phyloP scores from a whole-genome alignment of 2,888 invertebrate genomes.

The Scaeva pyrastri region DNA sequence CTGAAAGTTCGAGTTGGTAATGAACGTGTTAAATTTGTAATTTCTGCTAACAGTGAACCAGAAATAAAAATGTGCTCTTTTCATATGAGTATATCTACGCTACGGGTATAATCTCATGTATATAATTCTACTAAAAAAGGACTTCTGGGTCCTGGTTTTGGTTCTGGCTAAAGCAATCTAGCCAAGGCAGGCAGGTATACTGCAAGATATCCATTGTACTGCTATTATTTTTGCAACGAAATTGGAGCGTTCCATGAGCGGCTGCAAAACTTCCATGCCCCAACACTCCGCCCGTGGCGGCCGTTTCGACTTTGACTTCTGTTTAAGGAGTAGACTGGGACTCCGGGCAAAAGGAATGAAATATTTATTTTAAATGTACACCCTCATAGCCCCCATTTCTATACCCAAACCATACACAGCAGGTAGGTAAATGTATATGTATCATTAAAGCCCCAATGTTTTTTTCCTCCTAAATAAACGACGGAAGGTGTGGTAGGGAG shows the following conservation, averaged over 20 bases:
- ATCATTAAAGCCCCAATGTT: conserved; percentile 50
- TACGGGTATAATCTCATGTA: neutral
- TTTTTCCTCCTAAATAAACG: no score
- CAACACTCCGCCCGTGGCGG: neutral
- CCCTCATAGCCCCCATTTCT: conserved; percentile 1
- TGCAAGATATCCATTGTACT: conserved; percentile 34
- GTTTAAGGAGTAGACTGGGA: conserved; percentile 29
- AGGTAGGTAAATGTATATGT: conserved; percentile 18
- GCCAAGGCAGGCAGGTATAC: conserved; percentile 24
- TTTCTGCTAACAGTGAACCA: conserved; percentile 69
- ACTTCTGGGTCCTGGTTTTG: conserved; percentile 2
- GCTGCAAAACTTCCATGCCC: conserved; percentile 32
- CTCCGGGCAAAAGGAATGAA: conserved; percentile 57
- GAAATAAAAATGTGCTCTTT: conserved; percentile 42
- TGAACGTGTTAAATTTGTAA: conserved; percentile 75
- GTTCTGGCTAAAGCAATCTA: conserved; percentile 3
- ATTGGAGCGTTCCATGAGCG: conserved; percentile 60
- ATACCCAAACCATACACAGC: neutral
- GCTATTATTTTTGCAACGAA: conserved; percentile 66
- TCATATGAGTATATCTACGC: neutral
- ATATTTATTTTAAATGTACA: conserved; percentile 73
- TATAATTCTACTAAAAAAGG: conserved; percentile 18
- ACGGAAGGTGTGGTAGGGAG: no score
- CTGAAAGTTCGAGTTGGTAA: conserved; percentile 57
- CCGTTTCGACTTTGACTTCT: conserved; percentile 49